Evolutionary conservation across 2,888 invertebrate genomes (phyloP), one percentile per base, ranked within the genome.

Genomic region (Leistus spinibarbis): DNA sequence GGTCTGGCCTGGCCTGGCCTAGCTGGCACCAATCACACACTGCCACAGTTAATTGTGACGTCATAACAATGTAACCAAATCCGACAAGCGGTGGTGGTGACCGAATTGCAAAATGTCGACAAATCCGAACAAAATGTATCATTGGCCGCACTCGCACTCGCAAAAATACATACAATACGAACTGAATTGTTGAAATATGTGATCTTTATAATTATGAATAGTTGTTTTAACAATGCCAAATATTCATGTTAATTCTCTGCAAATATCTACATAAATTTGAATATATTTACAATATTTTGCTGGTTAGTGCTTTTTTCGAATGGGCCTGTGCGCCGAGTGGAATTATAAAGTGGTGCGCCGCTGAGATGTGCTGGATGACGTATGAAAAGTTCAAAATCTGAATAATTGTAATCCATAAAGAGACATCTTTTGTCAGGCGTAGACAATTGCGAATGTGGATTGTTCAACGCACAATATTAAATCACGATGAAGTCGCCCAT

Each of bases 351-450:
- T 13, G 64, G 23, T 64, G 24, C 64, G 64, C 64, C 64, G 24
- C 23, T 64, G 64, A 9, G 64, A 64, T 16, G 23, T 27, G 13
- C 1, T 16, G 64, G 64, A n/a, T n/a, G n/a, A n/a, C 22, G 40
- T 64, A 40, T 40, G 40, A 60, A n/a, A 60, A 60, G 60, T 60
- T 60, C 17, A 60, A 60, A 67, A 69, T 69, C 56, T 69, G 60
- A 57, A 69, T 69, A 69, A 57, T 69, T 69, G 69, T 69, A 69
- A 69, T 69, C 69, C 69, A 24, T 56, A 69, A 69, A 69, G 56
- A 16, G 69, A 69, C 57, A 57, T 57, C 69, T 69, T 69, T 69
- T 69, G 69, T 69, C 57, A 69, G 19, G n/a, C 60, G 57, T 57
- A 69, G 60, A 69, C 69, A 69, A 69, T 69, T 68, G 68, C 68